Evolutionary conservation across 2,888 invertebrate species (phyloP), one percentile per base, ranked within the genome.

Genomic region (Nemurella pictetii): DNA sequence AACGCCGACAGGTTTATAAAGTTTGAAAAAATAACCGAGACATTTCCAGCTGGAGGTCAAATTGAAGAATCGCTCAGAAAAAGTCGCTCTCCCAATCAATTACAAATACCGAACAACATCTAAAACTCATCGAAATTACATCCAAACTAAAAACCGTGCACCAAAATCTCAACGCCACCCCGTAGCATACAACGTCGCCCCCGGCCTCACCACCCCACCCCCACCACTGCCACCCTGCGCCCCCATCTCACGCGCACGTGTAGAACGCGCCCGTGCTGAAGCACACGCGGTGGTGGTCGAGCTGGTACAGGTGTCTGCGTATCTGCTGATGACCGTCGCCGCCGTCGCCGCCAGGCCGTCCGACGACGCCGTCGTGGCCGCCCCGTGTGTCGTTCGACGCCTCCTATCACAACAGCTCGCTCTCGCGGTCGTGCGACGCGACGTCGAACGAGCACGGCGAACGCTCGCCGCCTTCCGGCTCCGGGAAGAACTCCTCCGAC

Each of bases 401-500:
- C 27, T 82, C 86, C 83, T 84, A 85, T 80, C 86, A 83, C 85
- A 85, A 86, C 77, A 86, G 83, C 83, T 86, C 86, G 28, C 35
- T 84, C 85, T 87, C 87, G 25, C 86, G 80, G 72, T 86, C 86
- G 32, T 85, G 83, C 29, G 80, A 80, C 32, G 82, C 83, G 81
- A 87, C 83, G 85, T 87, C 87, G 86, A 86, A 86, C 32, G 85
- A 85, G 85, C 87, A 87, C 4, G 85, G 86, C 0, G 86, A 81
- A 9, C 84, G 85, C 27, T 83, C 84, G 72, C 84, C 85, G 0
- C 86, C 27, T 77, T 84, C 84, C 29, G 86, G 85, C 77, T 85
- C 87, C 26, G 85, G 85, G 0, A 93, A 91, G 87, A 93, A 92
- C 87, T 93, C 93, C 87, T 93, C 93, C 83, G 90, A 90, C 7